Evolutionary conservation across 1,140 invertebrate genomes (phyloP), one percentile per base, ranked within the genome.

Genomic region (Myzus persicae): DNA sequence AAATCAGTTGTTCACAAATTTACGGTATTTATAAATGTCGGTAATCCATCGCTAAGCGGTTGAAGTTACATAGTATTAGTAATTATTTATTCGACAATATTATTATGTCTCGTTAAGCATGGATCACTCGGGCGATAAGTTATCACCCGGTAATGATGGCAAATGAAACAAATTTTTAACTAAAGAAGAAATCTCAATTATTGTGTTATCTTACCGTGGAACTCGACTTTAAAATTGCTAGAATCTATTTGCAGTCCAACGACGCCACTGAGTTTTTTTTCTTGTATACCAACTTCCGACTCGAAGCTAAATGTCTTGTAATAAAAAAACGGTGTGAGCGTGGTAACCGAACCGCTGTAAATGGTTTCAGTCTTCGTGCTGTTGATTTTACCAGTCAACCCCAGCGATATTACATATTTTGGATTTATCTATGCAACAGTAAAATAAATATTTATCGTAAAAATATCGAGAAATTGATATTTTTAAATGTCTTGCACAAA

Each of bases 251-350:
- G 91, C 40, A 93, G 46, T 31, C 91, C 76, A 2, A 85, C 26
- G 36, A 93, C 7, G 0, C 91, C 91, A 38, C 85, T 93, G 4
- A 93, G 81, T 93, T 93, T 93, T 38, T 93, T 93, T 44, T 93
- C 91, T 54, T 93, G 91, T 31, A 93, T 85, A 84, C 91, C 91
- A 0, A 93, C 91, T 93, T 93, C 67, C 2, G 81, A 40, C 11
- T 84, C 91, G 8, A 93, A 93, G 26, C 36, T 93, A 40, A 93
- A 84, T 36, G 46, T 54, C 54, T 93, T 93, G 46, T 93, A 93
- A n/a, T 93, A 93, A n/a, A 93, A 93, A 54, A 93, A 93, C 20
- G 91, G 91, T 1, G 91, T 93, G 7, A 93, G 54, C n/a, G 91
- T 93, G 5, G 67, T 93, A 3, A 93, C 31, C 1, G 67, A 93